Percentiles rank a stretch among this genome's conserved stretches.
Conservation (phyloP, 2,113 vertebrate species). For the Elgaria multicarinata region DNA sequence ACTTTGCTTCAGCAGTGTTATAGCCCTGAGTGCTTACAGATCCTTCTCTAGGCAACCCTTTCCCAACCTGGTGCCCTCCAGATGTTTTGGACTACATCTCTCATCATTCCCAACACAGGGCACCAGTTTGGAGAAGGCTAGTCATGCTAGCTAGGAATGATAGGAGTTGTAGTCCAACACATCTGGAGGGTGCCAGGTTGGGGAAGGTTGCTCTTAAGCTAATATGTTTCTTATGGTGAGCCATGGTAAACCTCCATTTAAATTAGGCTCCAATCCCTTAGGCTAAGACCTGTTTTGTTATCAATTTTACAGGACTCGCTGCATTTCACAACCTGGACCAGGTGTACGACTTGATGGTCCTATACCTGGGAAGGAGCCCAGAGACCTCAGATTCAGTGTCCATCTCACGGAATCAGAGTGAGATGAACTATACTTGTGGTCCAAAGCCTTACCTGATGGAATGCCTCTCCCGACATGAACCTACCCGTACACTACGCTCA, state of each 20-base stretch:
- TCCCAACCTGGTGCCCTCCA: neutral
- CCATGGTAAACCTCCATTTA: neutral
- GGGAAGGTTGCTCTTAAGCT: neutral
- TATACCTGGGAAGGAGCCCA: neutral
- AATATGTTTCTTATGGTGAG: neutral
- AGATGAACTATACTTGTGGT: neutral
- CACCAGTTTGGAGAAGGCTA: neutral
- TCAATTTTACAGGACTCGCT: neutral
- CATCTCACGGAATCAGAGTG: neutral
- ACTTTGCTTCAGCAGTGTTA: too few relatives aligned
- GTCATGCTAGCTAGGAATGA: too few relatives aligned
- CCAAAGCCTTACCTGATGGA: too few relatives aligned
- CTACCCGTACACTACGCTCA: too few relatives aligned
- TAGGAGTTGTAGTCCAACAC: too few relatives aligned
- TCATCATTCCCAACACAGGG: neutral
- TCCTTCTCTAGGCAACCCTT: neutral
- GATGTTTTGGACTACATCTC: too few relatives aligned
- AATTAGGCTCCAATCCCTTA: neutral
- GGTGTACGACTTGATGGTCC: neutral
- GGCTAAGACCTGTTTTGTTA: neutral
- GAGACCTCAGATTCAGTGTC: too few relatives aligned
- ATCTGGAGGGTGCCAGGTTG: too few relatives aligned
- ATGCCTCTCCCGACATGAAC: too few relatives aligned
- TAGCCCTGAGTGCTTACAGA: neutral
- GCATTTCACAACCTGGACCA: neutral